Evolutionary conservation across 2,888 invertebrate species (phyloP).

Genomic region (Camptogramma bilineatum): DNA sequence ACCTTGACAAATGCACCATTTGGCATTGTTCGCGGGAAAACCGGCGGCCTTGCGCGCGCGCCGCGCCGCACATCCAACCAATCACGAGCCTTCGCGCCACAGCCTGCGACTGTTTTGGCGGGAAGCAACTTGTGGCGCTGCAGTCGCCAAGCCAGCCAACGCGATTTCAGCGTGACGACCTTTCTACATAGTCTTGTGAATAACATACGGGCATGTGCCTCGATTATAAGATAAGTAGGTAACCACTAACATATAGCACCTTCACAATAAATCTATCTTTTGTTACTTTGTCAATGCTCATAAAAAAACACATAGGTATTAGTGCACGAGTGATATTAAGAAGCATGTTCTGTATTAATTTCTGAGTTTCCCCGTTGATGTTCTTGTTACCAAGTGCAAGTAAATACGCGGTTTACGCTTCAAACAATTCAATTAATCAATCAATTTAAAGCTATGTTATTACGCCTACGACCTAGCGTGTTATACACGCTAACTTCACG

Average conservation of each 20-base stretch:
- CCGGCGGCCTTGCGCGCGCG: constrained; percentile 84
- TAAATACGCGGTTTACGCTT: constrained; percentile 1
- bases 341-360: not conserved
- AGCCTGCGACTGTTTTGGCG: constrained; percentile 82
- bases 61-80: constrained; percentile 70
- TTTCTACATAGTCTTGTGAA: constrained; percentile 65
- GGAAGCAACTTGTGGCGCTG: constrained; percentile 60
- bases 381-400: not conserved
- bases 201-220: constrained; percentile 59
- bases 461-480: not conserved
- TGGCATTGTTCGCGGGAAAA: constrained; percentile 86
- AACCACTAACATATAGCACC: not conserved
- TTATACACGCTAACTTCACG: not conserved
- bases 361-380: not conserved
- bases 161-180: constrained; percentile 67
- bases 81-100: constrained; percentile 81
- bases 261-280: constrained; percentile 21
- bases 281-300: not conserved
- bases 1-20: constrained; percentile 86
- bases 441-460: constrained; percentile 1
- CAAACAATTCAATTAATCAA: not conserved
- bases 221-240: constrained; percentile 36
- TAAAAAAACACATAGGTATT: not conserved
- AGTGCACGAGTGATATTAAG: not conserved
- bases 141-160: constrained; percentile 54